A percentile compares a stretch with the other conserved stretches of the same genome.
These are phyloP conservation scores for Paradoxurus hermaphroditus DNA, from an alignment of 2,113 vertebrate genomes.

Conservation along the genomic window DNA sequence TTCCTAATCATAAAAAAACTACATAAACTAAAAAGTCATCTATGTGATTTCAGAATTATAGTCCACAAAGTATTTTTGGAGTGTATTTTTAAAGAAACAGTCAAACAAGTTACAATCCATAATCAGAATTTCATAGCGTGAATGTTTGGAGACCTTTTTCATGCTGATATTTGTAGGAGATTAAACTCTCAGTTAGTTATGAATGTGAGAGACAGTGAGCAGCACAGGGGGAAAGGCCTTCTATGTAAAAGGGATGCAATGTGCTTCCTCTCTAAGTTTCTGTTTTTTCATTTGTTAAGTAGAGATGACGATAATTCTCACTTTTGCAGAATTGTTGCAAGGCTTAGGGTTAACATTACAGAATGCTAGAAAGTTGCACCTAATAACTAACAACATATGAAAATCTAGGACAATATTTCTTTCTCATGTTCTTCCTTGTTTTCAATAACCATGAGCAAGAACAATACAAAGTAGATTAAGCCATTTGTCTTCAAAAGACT, in stretches of 20 bases:
- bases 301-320: neutral
- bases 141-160: neutral
- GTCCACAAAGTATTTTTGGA: neutral
- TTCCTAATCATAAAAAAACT: neutral
- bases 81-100: constrained; percentile 42
- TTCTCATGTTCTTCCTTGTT: neutral
- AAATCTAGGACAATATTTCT: neutral
- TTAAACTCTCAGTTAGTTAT: neutral
- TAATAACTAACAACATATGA: neutral
- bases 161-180: neutral
- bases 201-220: neutral
- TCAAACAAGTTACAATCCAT: neutral
- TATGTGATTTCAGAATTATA: neutral
- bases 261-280: neutral
- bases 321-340: neutral
- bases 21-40: neutral
- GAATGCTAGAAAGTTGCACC: neutral
- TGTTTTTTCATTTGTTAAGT: neutral
- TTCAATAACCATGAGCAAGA: neutral
- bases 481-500: constrained; percentile 17
- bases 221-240: neutral
- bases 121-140: neutral
- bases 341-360: neutral
- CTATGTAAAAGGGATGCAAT: fast-evolving
- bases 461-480: neutral